phyloP scores from a whole-genome alignment of 1,140 invertebrate genomes.

The Microplitis demolitor region DNA sequence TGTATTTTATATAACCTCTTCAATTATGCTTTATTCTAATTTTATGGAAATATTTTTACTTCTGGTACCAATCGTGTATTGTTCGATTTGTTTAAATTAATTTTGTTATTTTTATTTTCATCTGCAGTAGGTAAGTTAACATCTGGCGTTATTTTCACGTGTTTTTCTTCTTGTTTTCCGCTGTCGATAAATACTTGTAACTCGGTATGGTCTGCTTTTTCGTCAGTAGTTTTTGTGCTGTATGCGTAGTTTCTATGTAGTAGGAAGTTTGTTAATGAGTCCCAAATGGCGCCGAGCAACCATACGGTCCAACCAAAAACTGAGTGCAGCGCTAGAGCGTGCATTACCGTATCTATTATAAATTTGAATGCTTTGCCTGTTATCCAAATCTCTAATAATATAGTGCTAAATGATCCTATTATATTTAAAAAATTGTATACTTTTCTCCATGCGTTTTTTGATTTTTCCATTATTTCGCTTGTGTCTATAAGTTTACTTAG shows the following conservation, averaged over 20 bases:
- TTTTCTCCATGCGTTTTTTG: not conserved
- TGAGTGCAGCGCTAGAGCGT: not conserved
- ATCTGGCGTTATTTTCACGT: no score
- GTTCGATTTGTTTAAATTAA: no score
- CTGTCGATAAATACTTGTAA: not conserved
- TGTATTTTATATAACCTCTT: no score
- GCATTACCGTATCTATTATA: not conserved
- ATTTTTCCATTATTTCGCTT: not conserved
- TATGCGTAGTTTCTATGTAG: not conserved
- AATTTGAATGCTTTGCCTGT: not conserved
- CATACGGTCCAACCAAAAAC: not conserved
- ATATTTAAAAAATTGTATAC: not conserved
- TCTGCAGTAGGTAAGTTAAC: no score
- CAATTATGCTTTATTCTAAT: no score
- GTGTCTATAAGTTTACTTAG: not conserved
- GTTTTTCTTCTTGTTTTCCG: no score
- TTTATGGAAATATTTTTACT: no score
- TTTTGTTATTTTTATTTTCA: no score
- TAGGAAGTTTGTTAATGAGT: not conserved
- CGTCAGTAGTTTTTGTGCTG: not conserved
- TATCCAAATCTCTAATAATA: not conserved
- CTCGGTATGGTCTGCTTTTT: not conserved
- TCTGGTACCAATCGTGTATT: no score
- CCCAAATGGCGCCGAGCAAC: not conserved
- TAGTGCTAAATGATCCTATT: not conserved